Base-by-base conservation (phyloP, 2,888 invertebrate genomes). In the Dioctria rufipes region DNA sequence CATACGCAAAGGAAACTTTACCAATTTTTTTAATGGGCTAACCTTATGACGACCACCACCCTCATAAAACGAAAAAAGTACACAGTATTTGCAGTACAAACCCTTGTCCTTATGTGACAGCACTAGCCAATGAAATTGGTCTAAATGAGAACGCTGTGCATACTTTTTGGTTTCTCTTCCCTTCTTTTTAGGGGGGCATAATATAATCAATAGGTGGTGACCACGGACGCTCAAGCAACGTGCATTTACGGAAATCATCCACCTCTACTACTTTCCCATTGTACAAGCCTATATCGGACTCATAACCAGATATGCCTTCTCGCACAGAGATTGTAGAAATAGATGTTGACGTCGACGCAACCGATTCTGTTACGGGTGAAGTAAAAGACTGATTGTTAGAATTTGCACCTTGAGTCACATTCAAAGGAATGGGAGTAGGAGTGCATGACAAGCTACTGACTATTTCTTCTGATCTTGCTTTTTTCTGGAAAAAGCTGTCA, bases 41-140 rank as follows among this genome's bases (percentile, higher is more conserved):
- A 8, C 11, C 8, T 5, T 11, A 8, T 39, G 37, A 37, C 11
- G 4, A 11, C 37, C 9, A 63, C 63, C 63, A 13, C 39, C 40
- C n/a, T 5, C 5, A 13, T 5, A 11, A 9, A n/a, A 5, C 5
- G 60, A 5, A 60, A 60, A 60, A 6, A 60, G 13, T 5, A 13
- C 60, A 13, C 60, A 60, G 13, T 60, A 60, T 60, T 60, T 60
- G 60, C 60, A 63, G n/a, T 13, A 37, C 4, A 13, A 37, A 25
- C 63, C 63, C 40, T 63, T 13, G 2, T 63, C 63, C 25, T 63
- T 63, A 40, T 63, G 63, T 39, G 63, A 63, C 4, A 63, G 39
- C 25, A 63, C 63, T 0, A 63, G 39, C 63, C 63, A 63, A 11
- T 63, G 63, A n/a, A 63, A 63, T 11, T 63, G 2, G 5, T 63